phyloP scores from a whole-genome alignment of 1,140 invertebrate genomes.

The Augochlora pura region DNA sequence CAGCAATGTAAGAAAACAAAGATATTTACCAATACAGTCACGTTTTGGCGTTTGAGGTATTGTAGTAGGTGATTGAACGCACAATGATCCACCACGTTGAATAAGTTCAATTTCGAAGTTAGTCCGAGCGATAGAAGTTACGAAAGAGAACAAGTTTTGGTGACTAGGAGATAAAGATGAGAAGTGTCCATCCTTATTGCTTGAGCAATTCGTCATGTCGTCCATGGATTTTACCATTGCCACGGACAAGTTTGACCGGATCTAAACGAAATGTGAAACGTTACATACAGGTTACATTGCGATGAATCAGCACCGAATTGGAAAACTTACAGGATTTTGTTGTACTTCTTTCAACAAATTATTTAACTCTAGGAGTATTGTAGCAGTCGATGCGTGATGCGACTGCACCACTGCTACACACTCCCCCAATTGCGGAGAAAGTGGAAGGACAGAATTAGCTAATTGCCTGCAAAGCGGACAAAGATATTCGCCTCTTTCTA shows the following conservation, averaged over 20 bases:
- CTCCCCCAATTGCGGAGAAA: constrained; percentile 90
- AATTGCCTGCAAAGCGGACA: constrained; percentile 96
- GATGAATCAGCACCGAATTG: not conserved
- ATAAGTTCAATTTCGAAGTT: constrained; percentile 96
- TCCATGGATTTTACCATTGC: constrained; percentile 95
- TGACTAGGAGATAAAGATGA: constrained; percentile 81
- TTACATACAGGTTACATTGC: not conserved
- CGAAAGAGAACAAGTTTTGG: constrained; percentile 92
- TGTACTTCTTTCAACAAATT: constrained; percentile 86
- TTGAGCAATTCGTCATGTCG: constrained; percentile 92
- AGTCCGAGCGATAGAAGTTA: constrained; percentile 94
- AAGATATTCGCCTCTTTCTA: constrained; percentile 93
- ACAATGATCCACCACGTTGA: constrained; percentile 90
- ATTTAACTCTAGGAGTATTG: constrained; percentile 82
- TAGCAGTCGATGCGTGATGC: constrained; percentile 79
- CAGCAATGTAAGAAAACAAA: not conserved
- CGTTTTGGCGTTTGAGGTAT: constrained; percentile 87
- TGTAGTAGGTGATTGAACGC: constrained; percentile 80
- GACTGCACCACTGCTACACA: constrained; percentile 84
- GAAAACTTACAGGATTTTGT: constrained; percentile 82
- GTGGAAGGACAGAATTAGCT: constrained; percentile 94
- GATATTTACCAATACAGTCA: constrained; percentile 89
- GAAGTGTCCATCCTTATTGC: constrained; percentile 81
- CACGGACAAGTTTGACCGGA: constrained; percentile 85
- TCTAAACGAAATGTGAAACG: constrained; percentile 69